A percentile compares a stretch with the other conserved stretches of the same genome.
phyloP scores from a whole-genome alignment of 92 coral and sea anemone species.

The Paragorgia papillata region DNA sequence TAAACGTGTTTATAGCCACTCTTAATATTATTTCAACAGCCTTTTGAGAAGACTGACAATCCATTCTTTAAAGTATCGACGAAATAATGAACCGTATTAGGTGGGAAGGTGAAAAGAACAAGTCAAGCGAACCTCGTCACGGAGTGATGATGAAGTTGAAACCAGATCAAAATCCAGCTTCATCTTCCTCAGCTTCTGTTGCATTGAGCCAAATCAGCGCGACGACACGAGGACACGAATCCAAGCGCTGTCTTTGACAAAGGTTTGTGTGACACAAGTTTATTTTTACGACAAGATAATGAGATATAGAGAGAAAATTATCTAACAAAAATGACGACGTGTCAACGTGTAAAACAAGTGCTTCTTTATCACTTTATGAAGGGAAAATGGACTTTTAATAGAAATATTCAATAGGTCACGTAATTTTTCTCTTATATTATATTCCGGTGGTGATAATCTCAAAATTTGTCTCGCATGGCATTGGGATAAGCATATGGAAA shows the following conservation, averaged over 20 bases:
- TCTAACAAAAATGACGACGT: no score
- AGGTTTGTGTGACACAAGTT: background rate
- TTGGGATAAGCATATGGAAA: no score
- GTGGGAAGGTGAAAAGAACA: constrained; percentile 32
- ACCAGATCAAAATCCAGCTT: constrained; percentile 21
- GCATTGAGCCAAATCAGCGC: constrained; percentile 33
- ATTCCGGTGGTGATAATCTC: no score
- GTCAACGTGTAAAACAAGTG: no score
- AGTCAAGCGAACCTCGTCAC: background rate
- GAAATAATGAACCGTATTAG: constrained; percentile 20
- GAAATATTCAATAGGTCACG: no score
- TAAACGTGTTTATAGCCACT: background rate
- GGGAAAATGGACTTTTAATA: no score
- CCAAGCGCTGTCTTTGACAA: constrained; percentile 50
- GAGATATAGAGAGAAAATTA: no score
- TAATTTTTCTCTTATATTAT: no score
- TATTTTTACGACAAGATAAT: background rate
- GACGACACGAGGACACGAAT: constrained; percentile 40
- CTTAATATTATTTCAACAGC: background rate
- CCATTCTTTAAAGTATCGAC: background rate
- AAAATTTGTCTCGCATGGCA: no score
- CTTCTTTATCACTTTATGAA: no score
- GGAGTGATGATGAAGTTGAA: constrained; percentile 21
- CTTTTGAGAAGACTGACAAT: background rate
- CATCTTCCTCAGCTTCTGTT: constrained; percentile 11